These are phyloP conservation scores for Melanerpes aurifrons DNA, from an alignment of 2,113 vertebrate species.

Conservation along the genomic window DNA sequence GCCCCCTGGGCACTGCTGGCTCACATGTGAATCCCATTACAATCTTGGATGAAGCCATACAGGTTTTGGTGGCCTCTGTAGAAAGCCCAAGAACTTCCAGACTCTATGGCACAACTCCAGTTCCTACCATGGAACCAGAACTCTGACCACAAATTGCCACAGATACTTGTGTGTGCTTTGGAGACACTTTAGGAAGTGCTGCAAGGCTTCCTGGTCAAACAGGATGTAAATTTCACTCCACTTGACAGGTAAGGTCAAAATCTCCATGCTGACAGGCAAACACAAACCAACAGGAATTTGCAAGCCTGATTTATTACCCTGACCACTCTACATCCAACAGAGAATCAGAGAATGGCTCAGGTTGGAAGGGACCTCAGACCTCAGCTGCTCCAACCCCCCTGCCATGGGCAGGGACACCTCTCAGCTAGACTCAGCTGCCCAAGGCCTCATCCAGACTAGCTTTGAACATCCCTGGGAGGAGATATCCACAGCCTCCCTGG, in stretches of 20 bases:
- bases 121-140: neutral
- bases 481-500: too few relatives aligned
- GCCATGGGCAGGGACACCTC: too few relatives aligned
- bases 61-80: neutral
- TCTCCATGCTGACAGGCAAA: neutral
- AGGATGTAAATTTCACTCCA: neutral
- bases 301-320: neutral
- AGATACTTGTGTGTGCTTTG: neutral
- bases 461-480: too few relatives aligned
- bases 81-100: neutral
- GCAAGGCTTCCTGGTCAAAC: neutral
- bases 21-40: neutral
- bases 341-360: too few relatives aligned
- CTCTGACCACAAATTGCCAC: neutral
- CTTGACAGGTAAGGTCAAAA: neutral
- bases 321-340: neutral
- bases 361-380: too few relatives aligned
- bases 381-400: too few relatives aligned
- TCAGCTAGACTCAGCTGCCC: too few relatives aligned
- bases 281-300: neutral
- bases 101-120: neutral
- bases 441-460: too few relatives aligned
- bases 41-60: neutral
- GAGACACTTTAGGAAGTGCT: neutral
- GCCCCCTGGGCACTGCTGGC: too few relatives aligned